These are phyloP conservation scores for Folsomia manolachei DNA, from an alignment of 2,888 invertebrate species.

Conservation along the genomic window DNA sequence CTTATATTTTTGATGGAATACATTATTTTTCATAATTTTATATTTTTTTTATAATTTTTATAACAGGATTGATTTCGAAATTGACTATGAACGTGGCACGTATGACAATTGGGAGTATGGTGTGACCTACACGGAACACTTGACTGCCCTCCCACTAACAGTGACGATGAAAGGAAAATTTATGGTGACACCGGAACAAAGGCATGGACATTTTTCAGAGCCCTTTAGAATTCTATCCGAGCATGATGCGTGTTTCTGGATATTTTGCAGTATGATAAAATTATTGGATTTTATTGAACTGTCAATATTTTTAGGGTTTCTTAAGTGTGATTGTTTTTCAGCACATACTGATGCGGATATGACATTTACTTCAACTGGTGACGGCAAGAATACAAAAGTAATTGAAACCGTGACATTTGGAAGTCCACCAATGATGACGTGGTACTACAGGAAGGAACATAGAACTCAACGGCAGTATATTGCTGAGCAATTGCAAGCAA, in stretches of 20 bases:
- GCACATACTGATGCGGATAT: conserved; percentile 65
- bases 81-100: conserved; percentile 65
- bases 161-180: conserved; percentile 63
- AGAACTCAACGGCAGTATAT: conserved; percentile 54
- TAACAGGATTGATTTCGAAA: conserved; percentile 62
- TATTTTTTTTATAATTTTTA: background rate
- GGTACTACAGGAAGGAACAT: conserved; percentile 62
- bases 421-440: conserved; percentile 62
- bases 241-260: conserved; percentile 65
- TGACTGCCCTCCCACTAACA: conserved; percentile 65
- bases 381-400: conserved; percentile 56
- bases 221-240: conserved; percentile 61
- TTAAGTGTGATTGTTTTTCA: no score
- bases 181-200: conserved; percentile 59
- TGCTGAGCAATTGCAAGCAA: conserved; percentile 49
- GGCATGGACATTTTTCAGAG: conserved; percentile 42
- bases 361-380: conserved; percentile 55
- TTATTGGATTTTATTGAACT: no score
- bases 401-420: conserved; percentile 63
- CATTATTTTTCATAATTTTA: no score
- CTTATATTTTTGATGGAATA: no score
- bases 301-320: no score
- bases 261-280: conserved; percentile 53
- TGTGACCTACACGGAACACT: conserved; percentile 63
- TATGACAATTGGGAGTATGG: conserved; percentile 69